Evolutionary conservation across 1,140 invertebrate species (phyloP).

Genomic region (Myzus persicae): DNA sequence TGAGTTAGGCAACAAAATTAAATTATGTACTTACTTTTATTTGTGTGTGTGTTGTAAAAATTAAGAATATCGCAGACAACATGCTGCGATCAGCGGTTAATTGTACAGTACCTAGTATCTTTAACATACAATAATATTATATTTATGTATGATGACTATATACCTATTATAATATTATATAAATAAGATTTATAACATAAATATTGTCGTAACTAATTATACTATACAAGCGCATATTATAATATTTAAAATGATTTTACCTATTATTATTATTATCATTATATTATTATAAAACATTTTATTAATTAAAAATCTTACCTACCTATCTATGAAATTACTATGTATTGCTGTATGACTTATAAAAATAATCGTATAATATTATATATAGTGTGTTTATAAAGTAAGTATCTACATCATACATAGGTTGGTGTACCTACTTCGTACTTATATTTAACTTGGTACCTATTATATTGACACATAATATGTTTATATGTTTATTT

Average conservation of each 20-base stretch:
- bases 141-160: constrained; percentile 1
- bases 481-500: not conserved
- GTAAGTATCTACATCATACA: not conserved
- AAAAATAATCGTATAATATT: not conserved
- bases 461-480: not conserved
- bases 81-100: not conserved
- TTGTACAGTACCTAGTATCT: not conserved
- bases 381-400: not conserved
- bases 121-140: not conserved
- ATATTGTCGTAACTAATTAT: not conserved
- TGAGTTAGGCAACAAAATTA: not conserved
- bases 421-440: no score
- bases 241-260: not conserved
- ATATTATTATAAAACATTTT: no score
- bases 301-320: constrained; percentile 15
- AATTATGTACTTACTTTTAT: not conserved
- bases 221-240: no score
- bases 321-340: not conserved
- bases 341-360: not conserved
- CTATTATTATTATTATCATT: no score
- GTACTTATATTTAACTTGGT: no score
- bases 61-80: not conserved
- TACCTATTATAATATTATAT: not conserved
- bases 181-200: not conserved
- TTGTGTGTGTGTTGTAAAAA: not conserved